Evolutionary conservation across 1,140 invertebrate genomes (phyloP).

Genomic region (Neodiprion pinetum): DNA sequence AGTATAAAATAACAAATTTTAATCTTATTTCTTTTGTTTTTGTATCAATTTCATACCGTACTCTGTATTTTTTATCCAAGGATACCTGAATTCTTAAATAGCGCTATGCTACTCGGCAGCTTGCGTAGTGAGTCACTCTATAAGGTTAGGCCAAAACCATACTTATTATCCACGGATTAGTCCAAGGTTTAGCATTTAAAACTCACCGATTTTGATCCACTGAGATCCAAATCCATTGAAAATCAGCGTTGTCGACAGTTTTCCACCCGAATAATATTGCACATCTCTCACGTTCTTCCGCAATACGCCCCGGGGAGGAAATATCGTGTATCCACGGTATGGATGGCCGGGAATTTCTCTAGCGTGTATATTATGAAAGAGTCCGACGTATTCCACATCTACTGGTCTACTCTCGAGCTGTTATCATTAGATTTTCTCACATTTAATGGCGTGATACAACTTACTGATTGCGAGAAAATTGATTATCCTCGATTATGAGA

Average conservation of each 20-base stretch:
- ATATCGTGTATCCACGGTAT: constrained; percentile 66
- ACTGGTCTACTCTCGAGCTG: constrained; percentile 53
- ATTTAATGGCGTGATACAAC: background rate
- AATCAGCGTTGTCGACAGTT: constrained; percentile 45
- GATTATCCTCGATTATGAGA: background rate
- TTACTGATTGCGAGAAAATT: too few species aligned
- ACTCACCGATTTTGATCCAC: constrained; percentile 68
- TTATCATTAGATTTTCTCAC: background rate
- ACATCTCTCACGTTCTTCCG: constrained; percentile 65
- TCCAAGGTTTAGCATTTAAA: constrained; percentile 60
- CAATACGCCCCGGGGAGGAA: constrained; percentile 55
- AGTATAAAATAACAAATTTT: too few species aligned
- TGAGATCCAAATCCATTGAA: constrained; percentile 63
- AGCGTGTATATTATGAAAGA: constrained; percentile 59
- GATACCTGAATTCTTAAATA: too few species aligned
- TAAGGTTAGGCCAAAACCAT: too few species aligned
- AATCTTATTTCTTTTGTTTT: too few species aligned
- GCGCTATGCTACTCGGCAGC: too few species aligned
- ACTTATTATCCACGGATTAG: too few species aligned
- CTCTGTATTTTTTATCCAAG: too few species aligned
- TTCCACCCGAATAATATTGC: constrained; percentile 61
- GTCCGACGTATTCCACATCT: constrained; percentile 64
- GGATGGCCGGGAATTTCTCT: constrained; percentile 64
- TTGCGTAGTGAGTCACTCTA: too few species aligned
- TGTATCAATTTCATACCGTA: too few species aligned